Percentiles rank a stretch among this genome's conserved stretches.
Conservation (phyloP, 2,888 invertebrate genomes). For the Eristalis intricaria region DNA sequence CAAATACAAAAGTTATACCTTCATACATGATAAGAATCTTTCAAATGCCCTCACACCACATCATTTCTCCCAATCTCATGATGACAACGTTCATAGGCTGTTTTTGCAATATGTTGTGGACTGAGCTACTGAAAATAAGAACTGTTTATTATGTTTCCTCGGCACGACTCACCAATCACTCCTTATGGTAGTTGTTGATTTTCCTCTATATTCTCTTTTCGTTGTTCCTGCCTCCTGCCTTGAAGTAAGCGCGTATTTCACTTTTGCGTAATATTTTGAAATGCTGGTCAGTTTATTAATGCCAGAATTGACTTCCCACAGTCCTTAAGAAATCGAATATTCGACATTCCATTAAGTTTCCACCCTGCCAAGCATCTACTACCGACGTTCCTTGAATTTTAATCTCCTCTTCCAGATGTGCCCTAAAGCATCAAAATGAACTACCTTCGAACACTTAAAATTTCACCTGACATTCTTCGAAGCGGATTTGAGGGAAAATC, state of each 20-base stretch:
- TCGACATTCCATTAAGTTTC: constrained; percentile 41
- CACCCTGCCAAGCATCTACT: constrained; percentile 3
- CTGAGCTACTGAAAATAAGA: not conserved
- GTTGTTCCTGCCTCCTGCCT: not conserved
- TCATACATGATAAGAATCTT: not conserved
- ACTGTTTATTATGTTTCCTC: not conserved
- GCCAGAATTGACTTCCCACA: constrained; percentile 13
- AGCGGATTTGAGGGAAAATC: constrained; percentile 57
- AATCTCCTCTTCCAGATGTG: constrained; percentile 53
- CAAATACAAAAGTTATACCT: not conserved
- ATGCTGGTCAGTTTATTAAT: constrained; percentile 49
- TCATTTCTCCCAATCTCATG: not conserved
- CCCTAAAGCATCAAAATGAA: constrained; percentile 45
- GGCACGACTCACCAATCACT: not conserved
- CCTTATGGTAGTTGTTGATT: not conserved
- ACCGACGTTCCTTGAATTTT: constrained; percentile 52
- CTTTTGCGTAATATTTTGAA: not conserved
- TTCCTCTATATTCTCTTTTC: not conserved
- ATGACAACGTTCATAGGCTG: not conserved
- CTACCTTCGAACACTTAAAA: constrained; percentile 58
- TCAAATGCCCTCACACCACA: not conserved
- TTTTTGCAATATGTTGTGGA: not conserved
- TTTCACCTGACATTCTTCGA: constrained; percentile 55
- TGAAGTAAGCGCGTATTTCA: not conserved
- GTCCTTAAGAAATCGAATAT: constrained; percentile 44